phyloP scores from a whole-genome alignment of 2,797 vertebrate genomes.

The Cuculus canorus region DNA sequence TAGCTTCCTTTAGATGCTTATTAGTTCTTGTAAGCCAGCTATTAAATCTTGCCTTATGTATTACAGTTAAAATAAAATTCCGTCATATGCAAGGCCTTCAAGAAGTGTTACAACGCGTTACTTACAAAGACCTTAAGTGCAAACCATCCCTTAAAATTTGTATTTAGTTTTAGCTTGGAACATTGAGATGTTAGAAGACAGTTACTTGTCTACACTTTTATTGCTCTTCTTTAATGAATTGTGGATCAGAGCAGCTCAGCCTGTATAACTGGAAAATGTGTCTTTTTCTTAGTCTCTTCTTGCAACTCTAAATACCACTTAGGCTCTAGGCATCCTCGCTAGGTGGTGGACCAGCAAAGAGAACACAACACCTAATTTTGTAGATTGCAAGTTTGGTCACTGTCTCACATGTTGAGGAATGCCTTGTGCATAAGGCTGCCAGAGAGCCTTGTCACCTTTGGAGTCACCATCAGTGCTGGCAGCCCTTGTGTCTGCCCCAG shows the following conservation, averaged over 20 bases:
- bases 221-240: background rate
- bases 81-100: background rate
- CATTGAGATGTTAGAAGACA: background rate
- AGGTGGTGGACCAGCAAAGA: background rate
- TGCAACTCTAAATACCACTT: background rate
- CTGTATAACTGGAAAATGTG: background rate
- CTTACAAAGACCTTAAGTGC: background rate
- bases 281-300: background rate
- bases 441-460: background rate
- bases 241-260: background rate
- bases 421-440: background rate
- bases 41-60: constrained; percentile 20
- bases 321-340: background rate
- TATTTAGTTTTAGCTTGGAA: background rate
- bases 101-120: background rate
- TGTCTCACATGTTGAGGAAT: background rate
- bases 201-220: background rate
- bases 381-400: fast-evolving
- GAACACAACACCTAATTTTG: background rate
- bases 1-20: constrained; percentile 41
- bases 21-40: constrained; percentile 26
- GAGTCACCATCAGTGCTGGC: background rate
- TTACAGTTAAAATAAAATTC: constrained; percentile 36
- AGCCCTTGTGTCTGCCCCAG: background rate
- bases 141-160: background rate